Conservation (phyloP, 2,888 invertebrate species). For the Nineta flava region DNA sequence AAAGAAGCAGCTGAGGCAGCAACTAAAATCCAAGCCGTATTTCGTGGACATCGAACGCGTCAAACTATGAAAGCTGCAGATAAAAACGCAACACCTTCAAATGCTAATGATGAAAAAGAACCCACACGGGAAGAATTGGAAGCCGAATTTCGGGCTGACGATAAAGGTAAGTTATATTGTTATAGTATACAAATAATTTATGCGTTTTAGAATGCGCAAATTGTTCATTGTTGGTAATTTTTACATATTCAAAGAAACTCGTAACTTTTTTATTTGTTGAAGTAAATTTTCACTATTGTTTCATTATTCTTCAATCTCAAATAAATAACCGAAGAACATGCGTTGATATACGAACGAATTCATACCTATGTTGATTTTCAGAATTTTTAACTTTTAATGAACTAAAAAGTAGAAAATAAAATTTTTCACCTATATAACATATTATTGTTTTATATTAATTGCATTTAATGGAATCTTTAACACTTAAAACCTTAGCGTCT, state of each 20-base stretch:
- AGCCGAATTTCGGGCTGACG: constrained; percentile 65
- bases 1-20: constrained; percentile 49
- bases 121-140: constrained; percentile 55
- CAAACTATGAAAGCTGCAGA: constrained; percentile 54
- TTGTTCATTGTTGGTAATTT: no score
- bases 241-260: no score
- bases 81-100: constrained; percentile 20
- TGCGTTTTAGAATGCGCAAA: background rate
- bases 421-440: no score
- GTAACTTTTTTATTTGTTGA: no score
- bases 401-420: no score
- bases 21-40: constrained; percentile 77
- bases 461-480: no score
- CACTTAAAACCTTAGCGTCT: no score
- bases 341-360: background rate
- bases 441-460: no score
- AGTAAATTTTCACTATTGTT: no score
- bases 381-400: background rate
- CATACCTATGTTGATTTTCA: background rate
- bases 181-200: background rate
- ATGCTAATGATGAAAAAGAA: constrained; percentile 29
- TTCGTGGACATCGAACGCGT: constrained; percentile 67
- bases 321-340: no score
- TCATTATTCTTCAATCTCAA: no score
- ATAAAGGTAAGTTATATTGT: constrained; percentile 49